These are phyloP conservation scores for Rhynchomys soricoides DNA, from an alignment of 2,113 vertebrate species.

Conservation along the genomic window DNA sequence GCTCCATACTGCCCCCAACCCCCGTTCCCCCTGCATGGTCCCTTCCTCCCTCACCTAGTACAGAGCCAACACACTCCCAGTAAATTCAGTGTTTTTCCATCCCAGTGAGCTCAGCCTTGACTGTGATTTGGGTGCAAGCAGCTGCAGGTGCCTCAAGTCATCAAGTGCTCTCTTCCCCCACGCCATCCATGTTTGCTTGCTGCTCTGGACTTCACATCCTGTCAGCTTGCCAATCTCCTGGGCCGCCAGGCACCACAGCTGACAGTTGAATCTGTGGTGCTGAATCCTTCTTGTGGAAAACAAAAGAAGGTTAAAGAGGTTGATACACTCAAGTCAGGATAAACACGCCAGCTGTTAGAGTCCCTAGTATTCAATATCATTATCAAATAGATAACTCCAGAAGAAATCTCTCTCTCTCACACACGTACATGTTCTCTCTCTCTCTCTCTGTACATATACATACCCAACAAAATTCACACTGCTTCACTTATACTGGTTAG, in stretches of 20 bases:
- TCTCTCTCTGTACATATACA: background rate
- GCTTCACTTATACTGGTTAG: conserved; percentile 74
- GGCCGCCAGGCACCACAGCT: conserved; percentile 91
- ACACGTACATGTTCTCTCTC: no score
- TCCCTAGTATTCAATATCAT: conserved; percentile 92
- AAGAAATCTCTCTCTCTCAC: conserved; percentile 80
- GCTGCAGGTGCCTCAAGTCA: conserved; percentile 91
- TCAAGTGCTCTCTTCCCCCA: conserved; percentile 76
- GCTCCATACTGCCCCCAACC: background rate
- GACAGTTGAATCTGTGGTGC: conserved; percentile 89
- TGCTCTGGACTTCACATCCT: conserved; percentile 90
- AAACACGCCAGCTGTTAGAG: conserved; percentile 93
- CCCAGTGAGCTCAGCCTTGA: conserved; percentile 86
- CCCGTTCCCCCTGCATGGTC: background rate
- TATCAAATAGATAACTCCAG: conserved; percentile 88
- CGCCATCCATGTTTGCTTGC: conserved; percentile 91
- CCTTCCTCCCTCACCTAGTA: conserved; percentile 21
- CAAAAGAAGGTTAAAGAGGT: conserved; percentile 91
- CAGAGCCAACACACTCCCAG: conserved; percentile 87
- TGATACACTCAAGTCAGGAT: conserved; percentile 94
- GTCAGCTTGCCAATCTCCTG: conserved; percentile 88
- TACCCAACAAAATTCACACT: background rate
- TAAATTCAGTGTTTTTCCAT: conserved; percentile 93
- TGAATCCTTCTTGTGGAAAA: conserved; percentile 91
- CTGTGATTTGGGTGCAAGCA: conserved; percentile 88